phyloP scores from a whole-genome alignment of 2,888 invertebrate species.

The Frankliniella fusca region DNA sequence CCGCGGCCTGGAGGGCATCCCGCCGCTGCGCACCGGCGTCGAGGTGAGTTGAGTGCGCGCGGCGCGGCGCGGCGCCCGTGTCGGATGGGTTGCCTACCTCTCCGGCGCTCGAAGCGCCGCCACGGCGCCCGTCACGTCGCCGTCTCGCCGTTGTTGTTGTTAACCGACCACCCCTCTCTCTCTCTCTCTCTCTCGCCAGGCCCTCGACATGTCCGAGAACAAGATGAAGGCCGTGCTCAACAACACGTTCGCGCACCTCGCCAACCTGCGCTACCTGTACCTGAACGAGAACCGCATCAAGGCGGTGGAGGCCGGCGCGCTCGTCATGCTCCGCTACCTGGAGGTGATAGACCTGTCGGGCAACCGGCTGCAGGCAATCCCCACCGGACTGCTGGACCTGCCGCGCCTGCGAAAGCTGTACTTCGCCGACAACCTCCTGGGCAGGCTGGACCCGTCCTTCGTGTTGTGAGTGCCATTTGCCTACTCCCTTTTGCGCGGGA shows the following conservation, averaged over 20 bases:
- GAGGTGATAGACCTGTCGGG: constrained; percentile 17
- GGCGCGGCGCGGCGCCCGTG: not conserved
- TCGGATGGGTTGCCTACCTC: constrained; percentile 6
- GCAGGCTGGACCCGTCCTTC: not conserved
- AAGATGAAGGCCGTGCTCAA: not conserved
- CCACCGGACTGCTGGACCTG: not conserved
- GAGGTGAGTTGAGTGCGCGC: not conserved
- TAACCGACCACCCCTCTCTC: not conserved
- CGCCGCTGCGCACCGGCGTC: not conserved
- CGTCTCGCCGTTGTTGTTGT: not conserved
- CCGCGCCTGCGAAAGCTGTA: constrained; percentile 11
- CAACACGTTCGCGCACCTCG: not conserved
- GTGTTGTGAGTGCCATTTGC: not conserved
- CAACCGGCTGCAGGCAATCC: not conserved
- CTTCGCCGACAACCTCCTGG: constrained; percentile 15
- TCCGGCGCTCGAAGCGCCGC: not conserved
- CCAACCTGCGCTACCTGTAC: constrained; percentile 11
- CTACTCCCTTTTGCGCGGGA: too few relatives aligned
- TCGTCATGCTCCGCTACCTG: not conserved
- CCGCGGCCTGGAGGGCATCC: not conserved
- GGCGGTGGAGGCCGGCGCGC: constrained; percentile 10
- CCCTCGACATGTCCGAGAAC: constrained; percentile 14
- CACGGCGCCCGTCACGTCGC: not conserved
- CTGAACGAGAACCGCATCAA: constrained; percentile 22
- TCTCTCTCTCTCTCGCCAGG: not conserved